These are phyloP conservation scores for Epicauta chinensis DNA, from an alignment of 1,140 invertebrate species.

Conservation along the genomic window DNA sequence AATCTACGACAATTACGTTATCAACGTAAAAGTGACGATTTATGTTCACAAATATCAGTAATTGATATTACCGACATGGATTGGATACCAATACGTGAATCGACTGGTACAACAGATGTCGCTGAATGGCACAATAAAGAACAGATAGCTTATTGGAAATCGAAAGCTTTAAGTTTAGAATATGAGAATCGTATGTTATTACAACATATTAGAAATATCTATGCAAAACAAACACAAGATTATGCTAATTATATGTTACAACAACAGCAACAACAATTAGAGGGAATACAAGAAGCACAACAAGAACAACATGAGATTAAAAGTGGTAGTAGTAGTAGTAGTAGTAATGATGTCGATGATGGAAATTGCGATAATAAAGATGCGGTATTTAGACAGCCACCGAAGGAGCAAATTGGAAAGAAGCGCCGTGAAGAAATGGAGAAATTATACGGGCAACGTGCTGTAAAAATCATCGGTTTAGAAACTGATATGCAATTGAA, in stretches of 20 bases:
- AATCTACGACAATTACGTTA: slow-evolving; percentile 19
- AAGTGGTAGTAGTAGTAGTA: too few relatives aligned
- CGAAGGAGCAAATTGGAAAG: slow-evolving; percentile 12
- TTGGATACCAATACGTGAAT: slow-evolving; percentile 11
- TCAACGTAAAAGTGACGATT: slow-evolving; percentile 18
- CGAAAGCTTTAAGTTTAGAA: slow-evolving; percentile 55
- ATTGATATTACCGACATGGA: slow-evolving; percentile 29
- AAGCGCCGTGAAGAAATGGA: slow-evolving; percentile 26
- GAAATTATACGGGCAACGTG: slow-evolving; percentile 53
- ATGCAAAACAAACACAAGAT: slow-evolving; percentile 24
- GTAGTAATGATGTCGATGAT: not conserved
- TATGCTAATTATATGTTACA: slow-evolving; percentile 17
- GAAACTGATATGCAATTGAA: slow-evolving; percentile 64
- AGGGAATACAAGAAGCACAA: slow-evolving; percentile 1
- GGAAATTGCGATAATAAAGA: not conserved
- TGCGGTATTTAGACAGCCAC: not conserved
- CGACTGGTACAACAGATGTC: slow-evolving; percentile 22
- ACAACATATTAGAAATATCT: slow-evolving; percentile 33
- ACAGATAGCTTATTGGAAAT: slow-evolving; percentile 59
- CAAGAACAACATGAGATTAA: too few relatives aligned
- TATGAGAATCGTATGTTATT: slow-evolving; percentile 57
- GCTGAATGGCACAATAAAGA: slow-evolving; percentile 46
- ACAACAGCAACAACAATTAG: not conserved
- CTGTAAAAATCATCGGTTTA: slow-evolving; percentile 64
- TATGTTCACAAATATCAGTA: slow-evolving; percentile 24